Conservation (phyloP, 2,888 invertebrate genomes). For the Magallana nippona region DNA sequence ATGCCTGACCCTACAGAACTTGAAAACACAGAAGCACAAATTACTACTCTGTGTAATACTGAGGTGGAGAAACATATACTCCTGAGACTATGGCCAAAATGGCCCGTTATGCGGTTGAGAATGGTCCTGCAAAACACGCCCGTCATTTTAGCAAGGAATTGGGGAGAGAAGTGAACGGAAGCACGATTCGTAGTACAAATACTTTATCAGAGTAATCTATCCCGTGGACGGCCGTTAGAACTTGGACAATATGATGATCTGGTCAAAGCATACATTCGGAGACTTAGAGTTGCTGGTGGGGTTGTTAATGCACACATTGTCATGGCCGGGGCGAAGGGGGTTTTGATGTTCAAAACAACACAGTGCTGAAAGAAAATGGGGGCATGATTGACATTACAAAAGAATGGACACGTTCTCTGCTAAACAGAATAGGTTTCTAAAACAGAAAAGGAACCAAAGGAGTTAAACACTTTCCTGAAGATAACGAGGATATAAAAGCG, state of each 20-base stretch:
- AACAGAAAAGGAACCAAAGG: not conserved
- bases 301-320: constrained; percentile 21
- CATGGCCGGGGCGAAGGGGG: not conserved
- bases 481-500: not conserved
- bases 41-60: not conserved
- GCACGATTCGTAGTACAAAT: not conserved
- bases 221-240: not conserved
- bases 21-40: not conserved
- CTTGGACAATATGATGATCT: constrained; percentile 32
- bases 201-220: not conserved
- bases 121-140: not conserved
- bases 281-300: constrained; percentile 8
- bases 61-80: not conserved
- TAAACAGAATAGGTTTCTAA: constrained; percentile 2
- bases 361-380: constrained; percentile 23
- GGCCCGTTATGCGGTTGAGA: not conserved
- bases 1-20: not conserved
- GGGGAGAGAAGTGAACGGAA: not conserved
- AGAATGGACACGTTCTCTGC: not conserved
- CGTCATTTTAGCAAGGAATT: not conserved
- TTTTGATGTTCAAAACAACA: constrained; percentile 14
- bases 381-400: not conserved
- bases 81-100: not conserved
- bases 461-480: not conserved
- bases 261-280: constrained; percentile 21